These are phyloP conservation scores for Gorsachius goisagi DNA, from an alignment of 2,113 vertebrate species.

Conservation along the genomic window DNA sequence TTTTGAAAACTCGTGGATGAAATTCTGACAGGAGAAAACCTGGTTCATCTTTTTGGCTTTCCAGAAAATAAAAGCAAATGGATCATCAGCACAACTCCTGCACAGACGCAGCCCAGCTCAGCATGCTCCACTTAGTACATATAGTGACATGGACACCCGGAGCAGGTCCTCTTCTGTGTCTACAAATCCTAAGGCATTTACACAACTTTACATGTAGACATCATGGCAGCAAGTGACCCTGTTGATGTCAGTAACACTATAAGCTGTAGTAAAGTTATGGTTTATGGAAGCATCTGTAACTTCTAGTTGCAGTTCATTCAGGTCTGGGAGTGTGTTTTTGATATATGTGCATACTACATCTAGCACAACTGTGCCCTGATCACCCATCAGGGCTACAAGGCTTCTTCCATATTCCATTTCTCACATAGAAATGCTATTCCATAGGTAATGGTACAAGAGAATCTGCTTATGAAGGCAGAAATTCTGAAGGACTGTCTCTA, in stretches of 20 bases:
- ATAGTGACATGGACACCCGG: background rate
- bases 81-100: background rate
- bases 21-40: background rate
- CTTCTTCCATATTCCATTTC: background rate
- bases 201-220: background rate
- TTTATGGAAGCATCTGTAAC: background rate
- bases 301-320: background rate
- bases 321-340: background rate
- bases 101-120: background rate
- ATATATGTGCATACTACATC: fast-evolving
- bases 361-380: background rate
- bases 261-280: background rate
- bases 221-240: background rate
- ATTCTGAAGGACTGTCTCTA: background rate
- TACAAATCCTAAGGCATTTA: background rate
- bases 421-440: background rate
- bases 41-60: background rate
- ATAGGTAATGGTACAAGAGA: background rate
- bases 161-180: background rate
- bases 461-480: background rate
- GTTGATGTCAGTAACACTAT: background rate
- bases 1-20: background rate
- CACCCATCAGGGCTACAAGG: background rate
- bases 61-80: background rate
- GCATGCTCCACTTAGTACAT: background rate